Evolutionary conservation across 2,113 vertebrate genomes (phyloP), one percentile per base, ranked within the genome.

Genomic region (Eclectus roratus): DNA sequence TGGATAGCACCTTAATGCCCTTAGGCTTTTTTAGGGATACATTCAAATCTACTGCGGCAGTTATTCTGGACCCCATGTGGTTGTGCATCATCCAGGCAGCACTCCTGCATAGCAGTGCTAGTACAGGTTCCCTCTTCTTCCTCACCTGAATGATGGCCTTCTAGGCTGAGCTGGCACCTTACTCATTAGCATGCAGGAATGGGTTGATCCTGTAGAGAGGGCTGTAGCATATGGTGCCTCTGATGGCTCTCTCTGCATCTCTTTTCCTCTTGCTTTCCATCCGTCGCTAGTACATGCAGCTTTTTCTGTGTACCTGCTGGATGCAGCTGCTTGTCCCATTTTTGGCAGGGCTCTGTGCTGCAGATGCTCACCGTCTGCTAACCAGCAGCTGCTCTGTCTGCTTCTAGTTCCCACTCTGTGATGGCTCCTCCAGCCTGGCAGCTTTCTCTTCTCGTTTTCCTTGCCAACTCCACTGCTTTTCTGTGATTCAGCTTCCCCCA

Each of bases 311-410:
- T 88, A 87, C 64, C 74, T 85, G 73, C 78, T 80, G 56, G 31
- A 65, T 66, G 63, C 87, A 91, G 87, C 79, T 84, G 88, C 74
- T 55, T 44, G 20, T 47, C 65, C 68, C 33, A 23, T 56, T 12
- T 33, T 44, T 91, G 46, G 60, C 60, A 76, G 91, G 63, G 58
- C 84, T 53, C 49, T 3, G 9, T 73, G 63, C 68, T 90, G 82
- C 93, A 91, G 88, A 96, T 96, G 91, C 53, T 93, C 74, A 39
- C 94, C 74, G 80, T 95, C 95, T 96, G 95, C 81, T 88, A 21
- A 17, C 25, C 85, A 91, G 89, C 89, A 94, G 89, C 90, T 97
- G 93, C 88, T 70, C 58, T 43, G 46, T 44, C 76, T 73, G 79
- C 46, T 94, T 3, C 70, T 63, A 2, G 0, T 71, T 91, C 17